phyloP scores from a whole-genome alignment of 2,797 vertebrate species.

The Gambelia wislizenii region DNA sequence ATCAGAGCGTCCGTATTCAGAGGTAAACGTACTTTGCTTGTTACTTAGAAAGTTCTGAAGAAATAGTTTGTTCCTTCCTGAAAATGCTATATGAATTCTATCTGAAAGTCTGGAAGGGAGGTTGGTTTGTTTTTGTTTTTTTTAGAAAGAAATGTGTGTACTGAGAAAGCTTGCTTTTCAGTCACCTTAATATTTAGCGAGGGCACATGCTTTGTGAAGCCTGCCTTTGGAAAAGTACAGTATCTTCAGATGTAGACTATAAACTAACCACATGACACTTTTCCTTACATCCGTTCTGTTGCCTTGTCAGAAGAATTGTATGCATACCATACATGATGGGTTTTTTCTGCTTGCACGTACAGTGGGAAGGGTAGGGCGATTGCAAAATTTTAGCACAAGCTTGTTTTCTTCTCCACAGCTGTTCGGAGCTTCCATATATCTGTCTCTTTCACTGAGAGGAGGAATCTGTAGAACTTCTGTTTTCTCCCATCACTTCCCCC shows the following conservation, averaged over 20 bases:
- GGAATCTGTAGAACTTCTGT: too few species aligned
- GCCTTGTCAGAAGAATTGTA: neutral
- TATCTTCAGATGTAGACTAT: neutral
- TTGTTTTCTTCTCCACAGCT: neutral
- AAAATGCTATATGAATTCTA: neutral
- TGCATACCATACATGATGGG: too few species aligned
- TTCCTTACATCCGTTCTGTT: neutral
- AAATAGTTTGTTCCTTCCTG: neutral
- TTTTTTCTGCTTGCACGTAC: neutral
- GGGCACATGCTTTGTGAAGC: neutral
- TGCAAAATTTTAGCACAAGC: too few species aligned
- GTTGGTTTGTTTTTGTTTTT: too few species aligned
- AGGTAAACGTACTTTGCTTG: slow-evolving; percentile 57
- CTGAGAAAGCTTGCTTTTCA: neutral
- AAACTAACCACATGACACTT: neutral
- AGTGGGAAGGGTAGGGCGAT: neutral
- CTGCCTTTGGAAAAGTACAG: neutral
- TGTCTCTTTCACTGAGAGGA: too few species aligned
- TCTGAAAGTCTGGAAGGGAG: too few species aligned
- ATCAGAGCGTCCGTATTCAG: slow-evolving; percentile 81
- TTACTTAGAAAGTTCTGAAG: neutral
- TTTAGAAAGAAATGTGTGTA: too few species aligned
- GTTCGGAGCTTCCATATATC: too few species aligned
- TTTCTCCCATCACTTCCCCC: too few species aligned
- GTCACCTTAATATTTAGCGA: neutral